Conservation (phyloP, 2,113 vertebrate species). For the Odontesthes bonariensis region DNA sequence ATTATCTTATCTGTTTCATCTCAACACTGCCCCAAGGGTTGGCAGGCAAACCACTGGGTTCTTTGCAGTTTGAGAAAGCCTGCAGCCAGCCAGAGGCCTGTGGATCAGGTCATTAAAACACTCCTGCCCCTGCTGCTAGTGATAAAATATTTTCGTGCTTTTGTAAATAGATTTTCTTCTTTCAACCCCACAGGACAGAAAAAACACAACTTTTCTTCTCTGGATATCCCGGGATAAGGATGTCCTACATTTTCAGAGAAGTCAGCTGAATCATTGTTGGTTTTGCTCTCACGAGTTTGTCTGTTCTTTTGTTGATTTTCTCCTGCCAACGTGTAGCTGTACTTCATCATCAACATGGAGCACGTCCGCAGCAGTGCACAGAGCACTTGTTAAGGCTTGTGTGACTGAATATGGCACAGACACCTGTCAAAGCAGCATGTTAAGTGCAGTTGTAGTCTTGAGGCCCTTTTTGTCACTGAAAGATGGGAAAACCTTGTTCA, state of each 20-base stretch:
- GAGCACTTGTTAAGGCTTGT: conserved; percentile 1
- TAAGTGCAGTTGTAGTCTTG: conserved; percentile 78
- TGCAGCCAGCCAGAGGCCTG: conserved; percentile 91
- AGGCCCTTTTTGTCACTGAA: conserved; percentile 75
- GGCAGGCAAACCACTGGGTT: conserved; percentile 91
- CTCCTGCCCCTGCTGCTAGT: conserved; percentile 93
- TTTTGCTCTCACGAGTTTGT: conserved; percentile 48
- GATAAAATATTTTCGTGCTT: conserved; percentile 99
- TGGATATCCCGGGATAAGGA: conserved; percentile 27
- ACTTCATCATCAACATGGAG: conserved; percentile 24
- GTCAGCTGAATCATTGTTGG: conserved; percentile 52
- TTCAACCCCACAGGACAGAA: conserved; percentile 91
- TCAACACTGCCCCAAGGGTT: conserved; percentile 96
- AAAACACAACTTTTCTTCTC: conserved; percentile 66
- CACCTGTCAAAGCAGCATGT: conserved; percentile 88
- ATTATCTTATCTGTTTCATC: conserved; percentile 99
- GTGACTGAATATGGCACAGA: conserved; percentile 33
- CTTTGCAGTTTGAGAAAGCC: conserved; percentile 94
- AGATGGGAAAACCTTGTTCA: conserved; percentile 67
- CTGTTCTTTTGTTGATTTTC: conserved; percentile 18
- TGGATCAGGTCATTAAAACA: conserved; percentile 97
- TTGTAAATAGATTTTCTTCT: conserved; percentile 97
- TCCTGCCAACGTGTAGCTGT: conserved; percentile 40
- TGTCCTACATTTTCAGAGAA: conserved; percentile 24
- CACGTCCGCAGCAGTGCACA: not conserved